A percentile compares a stretch with the other conserved stretches of the same genome.
phyloP scores from a whole-genome alignment of 2,113 vertebrate species.

The Crotophaga sulcirostris region DNA sequence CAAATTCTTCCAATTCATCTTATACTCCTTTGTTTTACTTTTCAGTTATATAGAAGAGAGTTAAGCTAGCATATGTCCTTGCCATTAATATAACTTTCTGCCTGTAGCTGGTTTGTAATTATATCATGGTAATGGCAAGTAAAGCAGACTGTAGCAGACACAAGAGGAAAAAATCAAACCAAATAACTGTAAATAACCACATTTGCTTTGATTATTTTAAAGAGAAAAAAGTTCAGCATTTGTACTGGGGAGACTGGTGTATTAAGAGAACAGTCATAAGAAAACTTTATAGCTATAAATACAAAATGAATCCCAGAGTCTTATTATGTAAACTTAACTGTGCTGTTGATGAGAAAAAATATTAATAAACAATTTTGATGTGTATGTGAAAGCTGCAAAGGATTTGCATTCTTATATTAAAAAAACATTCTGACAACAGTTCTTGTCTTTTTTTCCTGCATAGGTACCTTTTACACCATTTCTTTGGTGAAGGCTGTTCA shows the following conservation, averaged over 20 bases:
- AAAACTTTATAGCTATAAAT: not conserved
- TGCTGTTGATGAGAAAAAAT: not conserved
- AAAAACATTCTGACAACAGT: conserved; percentile 66
- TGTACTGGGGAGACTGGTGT: not conserved
- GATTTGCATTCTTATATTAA: not conserved
- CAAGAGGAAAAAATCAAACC: not conserved
- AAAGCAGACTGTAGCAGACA: not conserved
- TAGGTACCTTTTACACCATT: conserved; percentile 80
- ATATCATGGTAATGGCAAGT: not conserved
- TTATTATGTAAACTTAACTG: not conserved
- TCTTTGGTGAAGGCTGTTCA: conserved; percentile 66
- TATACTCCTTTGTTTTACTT: conserved; percentile 43
- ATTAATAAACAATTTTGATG: not conserved
- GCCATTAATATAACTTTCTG: not conserved
- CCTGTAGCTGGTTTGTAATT: conserved; percentile 36
- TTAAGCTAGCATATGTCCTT: conserved; percentile 13
- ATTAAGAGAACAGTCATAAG: not conserved
- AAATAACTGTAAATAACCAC: not conserved
- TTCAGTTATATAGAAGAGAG: not conserved
- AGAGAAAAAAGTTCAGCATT: not conserved
- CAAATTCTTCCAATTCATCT: conserved; percentile 13
- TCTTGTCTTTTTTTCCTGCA: conserved; percentile 64
- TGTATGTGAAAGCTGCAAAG: not conserved
- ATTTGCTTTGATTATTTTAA: not conserved
- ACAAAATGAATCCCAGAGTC: not conserved